Percentiles rank a stretch among this genome's conserved stretches.
phyloP scores from a whole-genome alignment of 1,140 invertebrate genomes.

The Plectrocnemia conspersa region DNA sequence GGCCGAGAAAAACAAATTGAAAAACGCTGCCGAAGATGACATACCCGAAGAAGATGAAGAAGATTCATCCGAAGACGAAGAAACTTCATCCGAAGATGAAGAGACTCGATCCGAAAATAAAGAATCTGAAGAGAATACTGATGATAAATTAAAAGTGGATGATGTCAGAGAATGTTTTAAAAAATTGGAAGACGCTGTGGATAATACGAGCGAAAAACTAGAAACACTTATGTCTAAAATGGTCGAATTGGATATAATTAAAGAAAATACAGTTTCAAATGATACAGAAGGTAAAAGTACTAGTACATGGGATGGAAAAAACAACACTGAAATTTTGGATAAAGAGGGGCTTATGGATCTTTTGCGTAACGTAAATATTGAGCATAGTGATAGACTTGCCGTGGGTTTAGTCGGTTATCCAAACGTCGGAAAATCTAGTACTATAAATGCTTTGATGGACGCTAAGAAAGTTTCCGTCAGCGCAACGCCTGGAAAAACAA shows the following conservation, averaged over 20 bases:
- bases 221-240: slow-evolving; percentile 18
- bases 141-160: slow-evolving; percentile 36
- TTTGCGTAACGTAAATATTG: slow-evolving; percentile 61
- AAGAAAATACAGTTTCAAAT: slow-evolving; percentile 33
- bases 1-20: slow-evolving; percentile 50
- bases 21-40: slow-evolving; percentile 44
- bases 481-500: slow-evolving; percentile 94
- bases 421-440: slow-evolving; percentile 99
- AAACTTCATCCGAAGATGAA: slow-evolving; percentile 21
- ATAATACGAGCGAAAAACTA: slow-evolving; percentile 37
- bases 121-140: slow-evolving; percentile 28
- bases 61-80: slow-evolving; percentile 29
- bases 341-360: slow-evolving; percentile 61
- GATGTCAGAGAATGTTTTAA: slow-evolving; percentile 41
- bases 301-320: slow-evolving; percentile 35
- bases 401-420: slow-evolving; percentile 97
- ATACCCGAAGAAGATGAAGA: slow-evolving; percentile 37
- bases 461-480: slow-evolving; percentile 92
- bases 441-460: slow-evolving; percentile 89
- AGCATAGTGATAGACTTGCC: slow-evolving; percentile 63
- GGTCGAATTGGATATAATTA: slow-evolving; percentile 40
- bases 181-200: slow-evolving; percentile 41
- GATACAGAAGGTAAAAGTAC: slow-evolving; percentile 14
- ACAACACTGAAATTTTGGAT: slow-evolving; percentile 53
- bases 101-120: slow-evolving; percentile 35